Conservation (phyloP, 2,113 vertebrate genomes). For the Callaeas wilsoni region DNA sequence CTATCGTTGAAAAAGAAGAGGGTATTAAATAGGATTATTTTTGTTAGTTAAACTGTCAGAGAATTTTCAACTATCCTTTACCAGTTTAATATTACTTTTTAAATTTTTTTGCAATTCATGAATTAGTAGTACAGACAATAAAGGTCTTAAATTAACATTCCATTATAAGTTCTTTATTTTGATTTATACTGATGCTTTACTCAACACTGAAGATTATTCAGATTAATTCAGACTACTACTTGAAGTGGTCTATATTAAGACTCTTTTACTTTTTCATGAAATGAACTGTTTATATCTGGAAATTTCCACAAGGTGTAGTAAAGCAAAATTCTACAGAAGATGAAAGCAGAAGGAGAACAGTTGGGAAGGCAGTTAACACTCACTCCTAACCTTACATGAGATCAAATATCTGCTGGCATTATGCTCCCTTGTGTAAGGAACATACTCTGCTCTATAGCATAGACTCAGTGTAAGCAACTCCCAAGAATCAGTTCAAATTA, state of each 20-base stretch:
- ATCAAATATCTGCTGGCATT: neutral
- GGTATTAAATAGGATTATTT: neutral
- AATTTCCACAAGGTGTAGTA: neutral
- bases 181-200: neutral
- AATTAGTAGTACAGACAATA: neutral
- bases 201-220: neutral
- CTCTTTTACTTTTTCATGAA: neutral
- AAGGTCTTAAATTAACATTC: neutral
- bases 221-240: neutral
- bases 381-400: neutral
- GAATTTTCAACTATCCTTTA: neutral
- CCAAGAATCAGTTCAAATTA: neutral
- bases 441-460: neutral
- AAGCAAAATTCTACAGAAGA: neutral
- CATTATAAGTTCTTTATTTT: neutral
- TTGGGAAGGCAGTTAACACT: neutral
- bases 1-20: neutral
- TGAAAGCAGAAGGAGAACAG: neutral
- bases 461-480: neutral
- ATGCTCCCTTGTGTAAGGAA: neutral
- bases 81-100: neutral
- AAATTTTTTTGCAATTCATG: fast-evolving
- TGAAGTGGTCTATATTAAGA: neutral
- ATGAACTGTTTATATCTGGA: neutral
- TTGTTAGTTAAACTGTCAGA: neutral